A percentile compares a stretch with the other conserved stretches of the same genome.
Conservation (phyloP, 2,888 invertebrate species). For the Sceliomorpha sp. region DNA sequence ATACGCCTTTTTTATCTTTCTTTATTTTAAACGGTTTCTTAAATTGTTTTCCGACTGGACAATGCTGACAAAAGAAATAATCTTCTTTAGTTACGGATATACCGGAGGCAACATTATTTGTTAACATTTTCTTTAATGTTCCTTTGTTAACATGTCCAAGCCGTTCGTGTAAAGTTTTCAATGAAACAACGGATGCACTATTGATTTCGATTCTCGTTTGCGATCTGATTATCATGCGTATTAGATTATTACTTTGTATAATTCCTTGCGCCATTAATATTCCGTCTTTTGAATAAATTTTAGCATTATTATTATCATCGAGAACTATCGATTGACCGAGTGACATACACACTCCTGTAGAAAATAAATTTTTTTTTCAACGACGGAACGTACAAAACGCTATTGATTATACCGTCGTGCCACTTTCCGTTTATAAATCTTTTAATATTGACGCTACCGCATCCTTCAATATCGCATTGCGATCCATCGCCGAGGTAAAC, state of each 20-base stretch:
- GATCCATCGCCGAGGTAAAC: conserved; percentile 27
- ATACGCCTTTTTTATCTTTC: no score
- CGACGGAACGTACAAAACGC: conserved; percentile 33
- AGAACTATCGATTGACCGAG: conserved; percentile 17
- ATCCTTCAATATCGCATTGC: conserved; percentile 18
- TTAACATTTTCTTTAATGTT: no score
- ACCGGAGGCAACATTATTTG: no score
- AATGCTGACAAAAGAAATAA: no score
- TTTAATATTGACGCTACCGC: conserved; percentile 31
- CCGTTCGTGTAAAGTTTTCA: no score
- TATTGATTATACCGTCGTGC: no score
- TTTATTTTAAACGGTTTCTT: no score
- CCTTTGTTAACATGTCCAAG: no score
- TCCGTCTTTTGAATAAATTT: conserved; percentile 16
- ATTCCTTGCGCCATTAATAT: conserved; percentile 23
- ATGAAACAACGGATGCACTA: conserved; percentile 7
- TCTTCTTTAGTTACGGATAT: no score
- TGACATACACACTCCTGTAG: conserved; percentile 18
- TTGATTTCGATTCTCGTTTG: conserved; percentile 5
- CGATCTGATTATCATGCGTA: conserved; percentile 25
- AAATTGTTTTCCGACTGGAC: no score
- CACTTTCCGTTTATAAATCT: conserved; percentile 20
- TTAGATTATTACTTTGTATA: conserved; percentile 26
- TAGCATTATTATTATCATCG: not conserved
- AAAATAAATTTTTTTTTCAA: conserved; percentile 27